These are phyloP conservation scores for Pseudanteris insignis DNA, from an alignment of 2,888 invertebrate genomes.

Conservation along the genomic window DNA sequence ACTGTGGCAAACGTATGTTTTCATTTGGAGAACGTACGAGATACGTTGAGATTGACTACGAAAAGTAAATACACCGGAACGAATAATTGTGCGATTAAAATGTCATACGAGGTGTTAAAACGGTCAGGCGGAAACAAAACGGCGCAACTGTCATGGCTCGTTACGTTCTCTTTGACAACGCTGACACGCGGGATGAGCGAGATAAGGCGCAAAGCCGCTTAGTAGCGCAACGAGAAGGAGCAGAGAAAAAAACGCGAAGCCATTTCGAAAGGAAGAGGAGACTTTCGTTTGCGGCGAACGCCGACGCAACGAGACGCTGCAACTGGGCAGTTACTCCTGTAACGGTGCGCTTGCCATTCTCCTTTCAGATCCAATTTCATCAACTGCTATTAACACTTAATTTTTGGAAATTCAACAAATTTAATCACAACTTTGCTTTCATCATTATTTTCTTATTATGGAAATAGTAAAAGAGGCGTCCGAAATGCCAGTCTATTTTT, in stretches of 20 bases:
- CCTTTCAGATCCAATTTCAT: conserved; percentile 45
- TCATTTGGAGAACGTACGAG: too few species aligned
- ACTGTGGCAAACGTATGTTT: neutral
- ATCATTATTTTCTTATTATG: too few species aligned
- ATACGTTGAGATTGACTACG: conserved; percentile 6
- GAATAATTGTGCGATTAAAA: conserved; percentile 22
- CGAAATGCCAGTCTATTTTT: too few species aligned
- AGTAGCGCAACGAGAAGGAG: conserved; percentile 27
- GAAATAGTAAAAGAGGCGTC: too few species aligned
- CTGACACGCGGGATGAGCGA: conserved; percentile 32
- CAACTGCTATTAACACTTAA: too few species aligned
- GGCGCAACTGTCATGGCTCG: conserved; percentile 55
- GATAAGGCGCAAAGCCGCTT: conserved; percentile 26
- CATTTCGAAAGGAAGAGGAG: conserved; percentile 64
- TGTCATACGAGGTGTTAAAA: conserved; percentile 28
- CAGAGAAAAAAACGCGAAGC: conserved; percentile 51
- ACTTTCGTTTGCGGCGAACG: conserved; percentile 63
- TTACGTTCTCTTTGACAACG: conserved; percentile 47
- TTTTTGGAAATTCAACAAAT: too few species aligned
- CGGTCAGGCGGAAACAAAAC: conserved; percentile 43
- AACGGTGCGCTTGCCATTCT: conserved; percentile 43
- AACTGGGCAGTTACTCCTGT: conserved; percentile 39
- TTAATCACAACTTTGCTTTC: too few species aligned
- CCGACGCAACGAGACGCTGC: conserved; percentile 48
- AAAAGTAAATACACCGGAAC: conserved; percentile 27